Conservation (phyloP, 2,113 vertebrate species). For the Nothoprocta perdicaria region DNA sequence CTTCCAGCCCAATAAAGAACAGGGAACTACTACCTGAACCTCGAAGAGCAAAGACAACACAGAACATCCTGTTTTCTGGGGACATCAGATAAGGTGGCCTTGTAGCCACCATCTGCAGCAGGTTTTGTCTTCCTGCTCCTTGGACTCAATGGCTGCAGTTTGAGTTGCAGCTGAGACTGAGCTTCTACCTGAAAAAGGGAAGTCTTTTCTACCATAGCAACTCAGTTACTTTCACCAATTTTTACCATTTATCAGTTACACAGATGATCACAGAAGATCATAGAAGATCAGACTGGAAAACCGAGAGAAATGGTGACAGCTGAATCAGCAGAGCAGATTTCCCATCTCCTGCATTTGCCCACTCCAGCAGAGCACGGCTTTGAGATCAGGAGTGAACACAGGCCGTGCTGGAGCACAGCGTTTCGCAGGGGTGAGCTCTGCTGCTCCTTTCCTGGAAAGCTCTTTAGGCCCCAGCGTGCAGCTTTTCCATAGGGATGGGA, state of each 20-base stretch:
- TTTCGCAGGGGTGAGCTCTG: neutral
- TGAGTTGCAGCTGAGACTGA: neutral
- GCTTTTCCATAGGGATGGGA: neutral
- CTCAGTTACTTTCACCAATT: neutral
- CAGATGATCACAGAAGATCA: neutral
- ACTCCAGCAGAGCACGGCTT: neutral
- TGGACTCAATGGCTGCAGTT: neutral
- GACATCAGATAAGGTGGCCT: neutral
- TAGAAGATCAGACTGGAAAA: neutral
- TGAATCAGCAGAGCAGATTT: neutral
- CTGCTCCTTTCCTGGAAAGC: constrained; percentile 1
- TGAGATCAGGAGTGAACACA: neutral
- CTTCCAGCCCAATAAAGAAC: neutral
- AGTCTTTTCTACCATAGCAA: neutral
- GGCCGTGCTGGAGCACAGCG: neutral
- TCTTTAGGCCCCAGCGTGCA: neutral
- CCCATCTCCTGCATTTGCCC: neutral
- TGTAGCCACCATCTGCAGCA: fast-evolving
- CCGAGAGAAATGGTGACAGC: neutral
- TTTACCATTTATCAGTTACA: neutral
- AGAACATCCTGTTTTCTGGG: neutral
- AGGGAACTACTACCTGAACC: neutral
- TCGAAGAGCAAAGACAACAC: neutral
- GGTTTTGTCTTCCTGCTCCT: neutral
- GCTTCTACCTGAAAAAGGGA: neutral